Base-by-base conservation (phyloP, 2,113 vertebrate genomes). In the Tachysurus fulvidraco region DNA sequence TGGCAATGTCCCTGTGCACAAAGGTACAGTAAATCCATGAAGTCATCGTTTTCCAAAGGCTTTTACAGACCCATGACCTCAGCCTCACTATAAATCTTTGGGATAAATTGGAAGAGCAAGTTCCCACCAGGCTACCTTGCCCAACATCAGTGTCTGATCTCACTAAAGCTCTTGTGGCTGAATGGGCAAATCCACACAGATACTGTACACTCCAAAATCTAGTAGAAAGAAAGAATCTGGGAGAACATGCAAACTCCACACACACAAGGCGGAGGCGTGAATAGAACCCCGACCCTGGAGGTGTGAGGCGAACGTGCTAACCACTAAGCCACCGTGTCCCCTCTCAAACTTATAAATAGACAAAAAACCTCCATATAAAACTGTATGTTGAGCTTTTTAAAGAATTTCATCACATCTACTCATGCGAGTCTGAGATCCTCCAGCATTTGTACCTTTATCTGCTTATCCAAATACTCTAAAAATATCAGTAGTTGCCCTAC, bases 401-500 rank as follows among this genome's bases (percentile, higher is more conserved):
- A 69, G 16, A 36, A 69, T 69, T 36, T 36, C 41, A 73, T 9
- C 69, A 74, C 50, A 25, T 52, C 44, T n/a, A 6, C 6, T 44
- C 69, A 52, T 13, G 19, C n/a, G 28, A 17, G 5, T 46, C 41
- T 82, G 21, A 52, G 17, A 52, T 83, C 46, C 19, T 73, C n/a
- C 25, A 59, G 25, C 44, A 52, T 67, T 50, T 65, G 23, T n/a
- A 16, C 25, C 17, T 54, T 36, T 25, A 55, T 41, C 67, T 59
- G 54, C 65, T 73, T 83, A 55, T 83, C 11, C 23, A 1, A 25
- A 67, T 64, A 6, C 12, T 59, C 17, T 17, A 60, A 46, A 25
- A 25, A 64, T 55, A 81, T 64, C 57, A 62, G 14, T 59, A 46
- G 13, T 23, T 83, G 74, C 52, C 59, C 69, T 74, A 86, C 59